Evolutionary conservation across 2,888 invertebrate genomes (phyloP).

Genomic region (Drosophila pseudotakahashii): DNA sequence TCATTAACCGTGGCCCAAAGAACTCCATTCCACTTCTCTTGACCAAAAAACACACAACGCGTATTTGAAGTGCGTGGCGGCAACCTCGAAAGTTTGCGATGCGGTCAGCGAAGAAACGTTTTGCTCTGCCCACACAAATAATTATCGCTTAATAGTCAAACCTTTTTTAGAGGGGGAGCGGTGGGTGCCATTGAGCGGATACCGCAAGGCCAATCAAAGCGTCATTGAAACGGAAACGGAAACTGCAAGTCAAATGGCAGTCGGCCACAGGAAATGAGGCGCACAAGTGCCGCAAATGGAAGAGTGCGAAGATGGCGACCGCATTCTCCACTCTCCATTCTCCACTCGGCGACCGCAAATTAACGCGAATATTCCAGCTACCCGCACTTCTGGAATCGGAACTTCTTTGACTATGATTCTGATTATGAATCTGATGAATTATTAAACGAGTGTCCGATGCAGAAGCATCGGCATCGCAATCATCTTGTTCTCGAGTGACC

Average conservation of each 20-base stretch:
- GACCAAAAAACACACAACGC: constrained; percentile 2
- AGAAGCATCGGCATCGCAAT: constrained; percentile 13
- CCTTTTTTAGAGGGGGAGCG: background rate
- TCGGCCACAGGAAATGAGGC: constrained; percentile 75
- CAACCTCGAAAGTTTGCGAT: constrained; percentile 46
- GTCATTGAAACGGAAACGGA: constrained; percentile 79
- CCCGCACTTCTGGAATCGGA: constrained; percentile 9
- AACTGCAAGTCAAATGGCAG: constrained; percentile 76
- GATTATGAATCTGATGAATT: constrained; percentile 59
- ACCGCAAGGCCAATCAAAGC: constrained; percentile 78
- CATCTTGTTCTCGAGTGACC: constrained; percentile 25
- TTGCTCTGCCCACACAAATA: constrained; percentile 53
- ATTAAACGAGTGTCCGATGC: constrained; percentile 53
- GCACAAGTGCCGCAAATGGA: constrained; percentile 49
- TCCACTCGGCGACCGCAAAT: constrained; percentile 57
- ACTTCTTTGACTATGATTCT: constrained; percentile 17
- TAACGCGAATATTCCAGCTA: constrained; percentile 51
- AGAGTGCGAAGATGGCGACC: constrained; percentile 12
- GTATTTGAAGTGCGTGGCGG: constrained; percentile 22
- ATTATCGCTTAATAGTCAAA: constrained; percentile 58
- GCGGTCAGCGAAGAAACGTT: constrained; percentile 34
- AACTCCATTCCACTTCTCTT: constrained; percentile 2
- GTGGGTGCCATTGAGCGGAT: constrained; percentile 12
- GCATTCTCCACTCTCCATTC: constrained; percentile 14
- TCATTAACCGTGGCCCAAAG: constrained; percentile 19